Evolutionary conservation across 2,888 invertebrate species (phyloP), one percentile per base, ranked within the genome.

Genomic region (Nudaria mundana): DNA sequence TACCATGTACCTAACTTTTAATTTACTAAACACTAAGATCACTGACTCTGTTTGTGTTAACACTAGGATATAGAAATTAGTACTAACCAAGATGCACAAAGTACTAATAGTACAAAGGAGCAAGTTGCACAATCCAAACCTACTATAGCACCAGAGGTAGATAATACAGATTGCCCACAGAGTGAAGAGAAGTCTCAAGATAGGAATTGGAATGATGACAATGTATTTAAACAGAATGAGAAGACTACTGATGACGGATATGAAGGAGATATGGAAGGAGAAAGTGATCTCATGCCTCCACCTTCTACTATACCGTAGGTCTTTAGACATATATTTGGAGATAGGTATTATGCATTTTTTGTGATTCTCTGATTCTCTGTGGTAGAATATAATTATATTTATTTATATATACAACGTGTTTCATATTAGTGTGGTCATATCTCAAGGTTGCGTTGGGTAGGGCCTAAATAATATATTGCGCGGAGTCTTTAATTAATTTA

Each of bases 211-310:
- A 57, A 49, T 15, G 52, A 59, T 12, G 65, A 69, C 16, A 61
- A 64, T 44, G 57, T 58, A 28, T 64, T 52, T 43, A 66, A 70
- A 14, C 67, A 68, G 12, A 38, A 11, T 14, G 42, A 58, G 46
- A 51, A 83, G 68, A 88, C 69, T 13, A 93, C 92, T 79, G 93
- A 92, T 39, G 93, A 93, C 44, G 92, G 93, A 15, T 92, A 93
- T 66, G 91, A 90, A 55, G 85, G 89, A 2, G 85, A 87, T 43
- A 88, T 87, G 75, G 90, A 91, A 57, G 91, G 91, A 26, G 96
- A 96, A 65, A 92, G 92, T 2, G 91, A 92, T 37, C 90, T 96
- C 18, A 97, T 97, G 97, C 97, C 97, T 1, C 97, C 97, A 2
- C 97, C 97, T 0, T 92, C 93, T 44, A 74, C 87, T 20, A 91